Base-by-base conservation (phyloP, 1,140 invertebrate species). In the Olivierus martensii region DNA sequence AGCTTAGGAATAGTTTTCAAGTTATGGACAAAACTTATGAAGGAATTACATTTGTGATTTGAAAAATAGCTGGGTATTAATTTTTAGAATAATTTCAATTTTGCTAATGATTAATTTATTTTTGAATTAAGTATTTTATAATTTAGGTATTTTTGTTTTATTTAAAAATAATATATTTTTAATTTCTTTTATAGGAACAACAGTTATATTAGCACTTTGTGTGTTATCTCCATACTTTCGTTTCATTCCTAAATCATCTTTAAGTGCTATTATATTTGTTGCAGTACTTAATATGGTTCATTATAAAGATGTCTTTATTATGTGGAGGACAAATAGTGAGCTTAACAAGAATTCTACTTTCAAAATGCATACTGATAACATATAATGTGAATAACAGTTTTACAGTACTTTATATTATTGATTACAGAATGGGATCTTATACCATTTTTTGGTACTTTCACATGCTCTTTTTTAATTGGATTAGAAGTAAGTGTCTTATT, bases 211-310 rank as follows among this genome's bases (percentile, higher is more conserved):
- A 12, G 82, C 87, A 0, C 67, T 90, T 1, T 79, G 78, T 56
- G 73, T 90, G n/a, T 70, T 92, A 0, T 87, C 87, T 1, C 84
- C 86, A 0, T 88, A 84, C 58, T 91, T 91, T 67, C 83, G 81
- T 61, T 91, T 78, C 62, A 88, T 92, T 64, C 88, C 88, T 0
- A 87, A 87, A 69, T 81, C 85, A 0, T 79, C 82, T 1, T 68
- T 90, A 0, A 83, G 83, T 34, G 82, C 86, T 11, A 82, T 91
- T 6, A 87, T 91, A 22, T 88, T 91, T 52, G 84, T 82, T 60
- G 87, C 88, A 49, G 87, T 92, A 39, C 81, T 91, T 66, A 88
- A 87, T 66, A 90, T 91, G 87, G 83, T 91, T 59, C 86, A 90
- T 65, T 86, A 84, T 65, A 79, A 87, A 69, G 80, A 89, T 22